Conservation (phyloP, 2,797 vertebrate genomes). For the Remorina albescens region DNA sequence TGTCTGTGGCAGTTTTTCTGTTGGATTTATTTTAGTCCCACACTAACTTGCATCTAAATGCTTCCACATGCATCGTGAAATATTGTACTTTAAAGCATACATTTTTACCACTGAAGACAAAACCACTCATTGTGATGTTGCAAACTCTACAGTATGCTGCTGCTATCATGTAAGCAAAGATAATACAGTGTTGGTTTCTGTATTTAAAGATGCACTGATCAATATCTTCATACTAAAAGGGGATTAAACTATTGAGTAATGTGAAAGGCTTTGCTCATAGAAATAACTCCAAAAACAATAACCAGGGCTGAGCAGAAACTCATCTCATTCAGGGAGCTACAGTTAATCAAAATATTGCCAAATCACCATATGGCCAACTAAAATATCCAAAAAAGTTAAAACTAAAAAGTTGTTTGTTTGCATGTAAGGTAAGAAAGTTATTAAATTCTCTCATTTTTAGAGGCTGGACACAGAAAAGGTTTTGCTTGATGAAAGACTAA, state of each 20-base stretch:
- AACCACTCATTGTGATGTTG: neutral
- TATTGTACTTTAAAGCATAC: neutral
- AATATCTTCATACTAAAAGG: too few relatives aligned
- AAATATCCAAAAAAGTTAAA: too few relatives aligned
- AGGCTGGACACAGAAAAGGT: neutral
- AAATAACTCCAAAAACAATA: too few relatives aligned
- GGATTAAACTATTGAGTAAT: too few relatives aligned
- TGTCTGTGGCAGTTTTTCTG: conserved; percentile 77
- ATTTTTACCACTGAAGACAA: neutral
- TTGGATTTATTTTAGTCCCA: neutral
- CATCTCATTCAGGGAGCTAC: too few relatives aligned
- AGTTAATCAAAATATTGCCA: too few relatives aligned
- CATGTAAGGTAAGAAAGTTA: too few relatives aligned
- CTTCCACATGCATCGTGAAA: neutral
- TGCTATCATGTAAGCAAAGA: conserved; percentile 22
- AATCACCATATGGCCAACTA: too few relatives aligned
- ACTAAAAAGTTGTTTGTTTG: too few relatives aligned
- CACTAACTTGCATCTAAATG: neutral
- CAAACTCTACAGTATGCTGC: conserved; percentile 14
- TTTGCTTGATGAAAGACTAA: neutral
- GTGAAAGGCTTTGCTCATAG: too few relatives aligned
- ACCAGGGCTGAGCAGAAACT: too few relatives aligned
- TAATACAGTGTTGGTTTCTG: neutral
- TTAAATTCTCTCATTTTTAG: neutral
- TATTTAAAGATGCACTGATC: too few relatives aligned